Evolutionary conservation across 53 echinoderm and acorn worm species (phyloP).

Genomic region (Pentamera pediparva): DNA sequence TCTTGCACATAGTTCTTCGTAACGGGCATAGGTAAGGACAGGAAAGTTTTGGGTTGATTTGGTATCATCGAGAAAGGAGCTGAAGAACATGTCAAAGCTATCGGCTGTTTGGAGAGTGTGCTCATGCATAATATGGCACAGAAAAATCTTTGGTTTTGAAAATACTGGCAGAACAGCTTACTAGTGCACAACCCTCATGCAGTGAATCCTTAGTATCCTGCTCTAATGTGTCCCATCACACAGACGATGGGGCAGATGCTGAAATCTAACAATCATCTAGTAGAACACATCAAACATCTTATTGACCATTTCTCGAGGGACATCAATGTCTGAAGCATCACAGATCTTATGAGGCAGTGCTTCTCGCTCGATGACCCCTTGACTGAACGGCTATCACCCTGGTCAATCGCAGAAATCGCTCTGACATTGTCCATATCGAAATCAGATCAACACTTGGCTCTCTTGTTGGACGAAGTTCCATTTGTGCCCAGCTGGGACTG

Average conservation of each 20-base stretch:
- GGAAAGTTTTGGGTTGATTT: too few species aligned
- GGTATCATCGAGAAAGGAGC: background rate
- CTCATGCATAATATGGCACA: slow-evolving; percentile 49
- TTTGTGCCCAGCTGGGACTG: slow-evolving; percentile 50
- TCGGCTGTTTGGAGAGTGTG: background rate
- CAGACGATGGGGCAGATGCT: slow-evolving; percentile 49
- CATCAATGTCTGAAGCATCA: slow-evolving; percentile 23
- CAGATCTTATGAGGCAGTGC: slow-evolving; percentile 37
- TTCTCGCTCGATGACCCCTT: slow-evolving; percentile 27
- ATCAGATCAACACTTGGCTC: slow-evolving; percentile 7
- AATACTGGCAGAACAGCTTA: slow-evolving; percentile 34
- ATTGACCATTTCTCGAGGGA: background rate
- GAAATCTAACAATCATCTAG: slow-evolving; percentile 37
- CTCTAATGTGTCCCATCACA: slow-evolving; percentile 42
- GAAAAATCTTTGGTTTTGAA: slow-evolving; percentile 46
- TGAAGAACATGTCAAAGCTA: background rate
- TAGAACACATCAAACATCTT: slow-evolving; percentile 29
- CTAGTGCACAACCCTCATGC: background rate
- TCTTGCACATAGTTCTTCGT: slow-evolving; percentile 44
- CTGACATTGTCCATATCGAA: slow-evolving; percentile 10
- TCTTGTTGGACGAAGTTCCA: slow-evolving; percentile 55
- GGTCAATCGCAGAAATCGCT: slow-evolving; percentile 22
- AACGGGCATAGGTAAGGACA: slow-evolving; percentile 11
- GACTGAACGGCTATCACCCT: slow-evolving; percentile 21
- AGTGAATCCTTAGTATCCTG: slow-evolving; percentile 45